phyloP scores from a whole-genome alignment of 2,797 vertebrate species.

The Neosilurus mollespiculum region DNA sequence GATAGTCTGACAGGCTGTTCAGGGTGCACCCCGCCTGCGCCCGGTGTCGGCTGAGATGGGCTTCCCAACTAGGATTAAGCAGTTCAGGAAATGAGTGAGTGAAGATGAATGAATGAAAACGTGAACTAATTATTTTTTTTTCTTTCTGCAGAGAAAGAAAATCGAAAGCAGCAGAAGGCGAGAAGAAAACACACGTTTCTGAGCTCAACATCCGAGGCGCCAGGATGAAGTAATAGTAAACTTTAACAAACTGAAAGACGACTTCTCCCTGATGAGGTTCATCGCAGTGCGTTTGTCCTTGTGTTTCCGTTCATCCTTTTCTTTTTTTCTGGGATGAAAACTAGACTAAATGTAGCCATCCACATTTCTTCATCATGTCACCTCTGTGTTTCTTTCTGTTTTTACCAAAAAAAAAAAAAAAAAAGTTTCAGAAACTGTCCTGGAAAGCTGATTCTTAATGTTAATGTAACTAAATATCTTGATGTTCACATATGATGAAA shows the following conservation, averaged over 20 bases:
- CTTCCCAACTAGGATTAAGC: too few species aligned
- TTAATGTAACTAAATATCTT: not conserved
- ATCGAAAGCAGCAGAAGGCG: slow-evolving; percentile 46
- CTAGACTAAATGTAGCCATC: not conserved
- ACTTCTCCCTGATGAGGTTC: slow-evolving; percentile 62
- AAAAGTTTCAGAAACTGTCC: not conserved
- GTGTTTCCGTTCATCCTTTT: not conserved
- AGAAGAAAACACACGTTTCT: slow-evolving; percentile 56
- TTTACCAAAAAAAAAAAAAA: not conserved
- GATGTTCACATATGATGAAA: not conserved
- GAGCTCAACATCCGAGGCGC: slow-evolving; percentile 69
- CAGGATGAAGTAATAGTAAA: slow-evolving; percentile 68
- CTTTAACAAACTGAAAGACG: slow-evolving; percentile 57
- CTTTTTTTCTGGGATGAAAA: not conserved
- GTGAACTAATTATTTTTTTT: too few species aligned
- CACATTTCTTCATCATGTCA: not conserved
- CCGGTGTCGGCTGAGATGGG: too few species aligned
- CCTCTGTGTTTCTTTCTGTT: not conserved
- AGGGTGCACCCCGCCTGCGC: too few species aligned
- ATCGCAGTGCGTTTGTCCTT: not conserved
- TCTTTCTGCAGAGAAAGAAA: slow-evolving; percentile 74
- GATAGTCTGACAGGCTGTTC: too few species aligned
- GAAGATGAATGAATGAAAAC: too few species aligned
- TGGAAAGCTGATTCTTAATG: not conserved
- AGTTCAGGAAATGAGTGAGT: too few species aligned